Percentiles rank a stretch among this genome's conserved stretches.
phyloP scores from a whole-genome alignment of 2,888 invertebrate genomes.

The Drosophila siamana region DNA sequence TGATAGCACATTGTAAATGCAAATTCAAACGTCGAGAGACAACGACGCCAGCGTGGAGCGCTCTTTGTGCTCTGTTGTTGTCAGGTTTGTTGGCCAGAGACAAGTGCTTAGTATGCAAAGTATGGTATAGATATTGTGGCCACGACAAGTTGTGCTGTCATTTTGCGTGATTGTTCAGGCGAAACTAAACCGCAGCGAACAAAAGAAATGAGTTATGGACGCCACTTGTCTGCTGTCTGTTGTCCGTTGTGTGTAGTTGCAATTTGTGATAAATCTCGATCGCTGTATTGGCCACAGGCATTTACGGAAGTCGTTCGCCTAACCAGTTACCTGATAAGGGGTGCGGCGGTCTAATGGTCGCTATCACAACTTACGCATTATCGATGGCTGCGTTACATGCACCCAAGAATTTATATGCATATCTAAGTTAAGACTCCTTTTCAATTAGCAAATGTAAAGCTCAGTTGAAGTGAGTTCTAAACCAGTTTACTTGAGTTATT shows the following conservation, averaged over 20 bases:
- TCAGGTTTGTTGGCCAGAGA: conserved; percentile 37
- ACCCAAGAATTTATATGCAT: too few species aligned
- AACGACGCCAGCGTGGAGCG: too few species aligned
- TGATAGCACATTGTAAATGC: conserved; percentile 56
- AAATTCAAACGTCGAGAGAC: conserved; percentile 42
- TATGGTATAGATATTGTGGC: conserved; percentile 45
- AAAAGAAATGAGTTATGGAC: conserved; percentile 58
- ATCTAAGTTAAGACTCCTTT: too few species aligned
- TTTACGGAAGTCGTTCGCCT: conserved; percentile 49
- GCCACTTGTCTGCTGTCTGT: conserved; percentile 19
- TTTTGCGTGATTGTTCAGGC: conserved; percentile 53
- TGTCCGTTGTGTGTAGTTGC: conserved; percentile 17
- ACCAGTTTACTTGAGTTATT: not conserved
- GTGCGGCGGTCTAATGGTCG: conserved; percentile 29
- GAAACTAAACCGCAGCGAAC: conserved; percentile 37
- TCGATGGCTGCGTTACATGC: not conserved
- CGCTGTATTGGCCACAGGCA: conserved; percentile 31
- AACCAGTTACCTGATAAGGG: conserved; percentile 54
- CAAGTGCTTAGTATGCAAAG: conserved; percentile 67
- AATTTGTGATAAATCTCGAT: conserved; percentile 50
- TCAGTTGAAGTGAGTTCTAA: not conserved
- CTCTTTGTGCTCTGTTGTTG: conserved; percentile 45
- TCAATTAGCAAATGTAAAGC: not conserved
- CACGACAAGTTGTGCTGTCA: conserved; percentile 60
- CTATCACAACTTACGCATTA: conserved; percentile 4